Evolutionary conservation across 2,113 vertebrate genomes (phyloP).

Genomic region (Eulacestoma nigropectus): DNA sequence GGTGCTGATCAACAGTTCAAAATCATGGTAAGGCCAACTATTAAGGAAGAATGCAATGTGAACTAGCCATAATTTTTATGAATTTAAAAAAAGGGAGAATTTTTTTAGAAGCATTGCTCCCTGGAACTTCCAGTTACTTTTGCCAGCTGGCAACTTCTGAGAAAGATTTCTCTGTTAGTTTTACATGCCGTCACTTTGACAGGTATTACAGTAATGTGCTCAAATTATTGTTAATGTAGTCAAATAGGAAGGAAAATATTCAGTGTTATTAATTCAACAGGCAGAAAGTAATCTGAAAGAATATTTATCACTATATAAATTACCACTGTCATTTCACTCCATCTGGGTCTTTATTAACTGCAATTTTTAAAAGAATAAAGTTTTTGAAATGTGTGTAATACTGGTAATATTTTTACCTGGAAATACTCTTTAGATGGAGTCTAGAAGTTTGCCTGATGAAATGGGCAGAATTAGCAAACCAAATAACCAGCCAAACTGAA

Average conservation of each 20-base stretch:
- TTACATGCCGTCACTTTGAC: not conserved
- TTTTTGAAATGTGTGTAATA: not conserved
- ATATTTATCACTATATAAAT: not conserved
- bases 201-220: not conserved
- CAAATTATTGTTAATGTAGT: not conserved
- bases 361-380: not conserved
- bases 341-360: not conserved
- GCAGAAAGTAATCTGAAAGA: not conserved
- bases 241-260: constrained; percentile 6
- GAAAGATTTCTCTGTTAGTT: not conserved
- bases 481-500: not conserved
- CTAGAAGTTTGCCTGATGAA: not conserved
- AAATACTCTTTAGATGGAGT: not conserved
- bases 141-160: not conserved
- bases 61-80: not conserved
- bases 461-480: not conserved
- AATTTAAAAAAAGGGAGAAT: not conserved
- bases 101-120: not conserved
- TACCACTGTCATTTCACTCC: not conserved
- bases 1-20: not conserved
- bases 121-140: not conserved
- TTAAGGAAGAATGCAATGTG: not conserved
- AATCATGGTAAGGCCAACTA: not conserved
- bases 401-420: not conserved
- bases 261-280: not conserved